Evolutionary conservation across 2,113 vertebrate genomes (phyloP).

Genomic region (Heterotis niloticus): DNA sequence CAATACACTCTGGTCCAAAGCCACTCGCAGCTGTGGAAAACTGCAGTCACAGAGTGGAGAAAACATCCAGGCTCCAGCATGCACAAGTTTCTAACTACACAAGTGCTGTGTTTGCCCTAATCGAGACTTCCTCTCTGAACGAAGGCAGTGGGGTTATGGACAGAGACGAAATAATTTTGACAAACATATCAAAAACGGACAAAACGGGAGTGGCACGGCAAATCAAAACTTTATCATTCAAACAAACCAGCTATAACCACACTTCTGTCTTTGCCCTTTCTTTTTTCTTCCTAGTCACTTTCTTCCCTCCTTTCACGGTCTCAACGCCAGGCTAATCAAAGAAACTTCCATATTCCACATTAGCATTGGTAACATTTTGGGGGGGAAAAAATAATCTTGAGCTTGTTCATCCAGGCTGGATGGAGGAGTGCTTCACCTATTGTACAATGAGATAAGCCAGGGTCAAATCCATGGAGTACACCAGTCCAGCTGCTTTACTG

Average conservation of each 20-base stretch:
- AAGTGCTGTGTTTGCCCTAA: background rate
- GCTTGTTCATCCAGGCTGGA: too few relatives aligned
- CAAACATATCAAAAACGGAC: background rate
- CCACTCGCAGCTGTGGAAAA: background rate
- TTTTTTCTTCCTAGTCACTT: background rate
- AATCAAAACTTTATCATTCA: background rate
- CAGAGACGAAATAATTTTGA: background rate
- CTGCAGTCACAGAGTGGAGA: background rate
- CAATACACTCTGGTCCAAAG: background rate
- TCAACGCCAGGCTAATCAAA: background rate
- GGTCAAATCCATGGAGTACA: too few relatives aligned
- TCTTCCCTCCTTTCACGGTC: background rate
- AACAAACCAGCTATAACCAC: background rate
- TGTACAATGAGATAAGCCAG: too few relatives aligned
- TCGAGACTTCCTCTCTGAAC: background rate
- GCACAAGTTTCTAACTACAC: background rate
- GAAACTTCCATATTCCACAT: slow-evolving; percentile 1
- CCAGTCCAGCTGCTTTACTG: too few relatives aligned
- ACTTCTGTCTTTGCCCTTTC: background rate
- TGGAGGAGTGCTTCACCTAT: too few relatives aligned
- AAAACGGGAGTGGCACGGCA: background rate
- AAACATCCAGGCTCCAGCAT: background rate
- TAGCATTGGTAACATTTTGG: background rate
- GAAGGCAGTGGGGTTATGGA: background rate
- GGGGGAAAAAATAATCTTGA: too few relatives aligned